A percentile compares a stretch with the other conserved stretches of the same genome.
Conservation (phyloP, 64 coral and sea anemone genomes). For the Actinia equina region DNA sequence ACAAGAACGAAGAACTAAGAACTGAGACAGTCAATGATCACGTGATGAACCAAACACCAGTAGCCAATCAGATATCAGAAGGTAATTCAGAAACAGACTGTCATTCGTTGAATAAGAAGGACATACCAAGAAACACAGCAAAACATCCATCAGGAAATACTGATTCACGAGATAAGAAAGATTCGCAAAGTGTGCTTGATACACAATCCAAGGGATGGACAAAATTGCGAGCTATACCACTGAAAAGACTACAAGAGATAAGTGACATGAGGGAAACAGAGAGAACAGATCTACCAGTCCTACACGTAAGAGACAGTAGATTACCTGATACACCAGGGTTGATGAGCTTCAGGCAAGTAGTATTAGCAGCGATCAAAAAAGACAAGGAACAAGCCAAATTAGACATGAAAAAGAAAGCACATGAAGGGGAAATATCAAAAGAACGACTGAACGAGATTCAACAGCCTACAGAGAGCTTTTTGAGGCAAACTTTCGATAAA, state of each 20-base stretch:
- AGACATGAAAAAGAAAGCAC: neutral
- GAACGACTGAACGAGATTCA: constrained; percentile 11
- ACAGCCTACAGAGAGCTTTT: constrained; percentile 41
- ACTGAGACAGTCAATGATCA: neutral
- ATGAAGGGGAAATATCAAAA: constrained; percentile 9
- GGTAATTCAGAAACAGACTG: neutral
- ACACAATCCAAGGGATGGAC: neutral
- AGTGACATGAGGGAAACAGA: neutral
- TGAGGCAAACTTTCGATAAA: constrained; percentile 25
- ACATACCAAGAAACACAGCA: neutral
- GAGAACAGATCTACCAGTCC: neutral
- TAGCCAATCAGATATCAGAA: constrained; percentile 12
- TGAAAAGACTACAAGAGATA: neutral
- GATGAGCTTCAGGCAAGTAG: constrained; percentile 12
- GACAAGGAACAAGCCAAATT: neutral
- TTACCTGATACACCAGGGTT: neutral
- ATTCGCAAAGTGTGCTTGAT: neutral
- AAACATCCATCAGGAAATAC: neutral
- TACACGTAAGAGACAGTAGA: neutral
- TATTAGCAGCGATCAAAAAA: neutral
- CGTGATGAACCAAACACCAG: neutral
- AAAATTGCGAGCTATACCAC: neutral
- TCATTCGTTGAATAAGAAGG: neutral
- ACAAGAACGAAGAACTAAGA: neutral
- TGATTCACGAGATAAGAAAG: neutral